Percentiles rank a stretch among this genome's conserved stretches.
Conservation (phyloP, 2,888 invertebrate species). For the Brenthis hecate region DNA sequence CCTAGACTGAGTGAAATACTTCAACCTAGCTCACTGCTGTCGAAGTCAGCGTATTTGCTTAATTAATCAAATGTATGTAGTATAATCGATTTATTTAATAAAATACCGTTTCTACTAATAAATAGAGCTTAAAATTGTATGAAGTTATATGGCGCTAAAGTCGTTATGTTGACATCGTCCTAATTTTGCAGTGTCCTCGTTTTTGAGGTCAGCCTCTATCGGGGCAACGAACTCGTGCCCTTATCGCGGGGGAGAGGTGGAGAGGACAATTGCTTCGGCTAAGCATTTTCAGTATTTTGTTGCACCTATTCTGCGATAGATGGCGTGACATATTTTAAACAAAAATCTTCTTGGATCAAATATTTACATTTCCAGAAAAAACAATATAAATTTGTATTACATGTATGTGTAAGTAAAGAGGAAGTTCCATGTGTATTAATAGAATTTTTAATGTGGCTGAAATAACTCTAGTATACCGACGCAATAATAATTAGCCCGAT, state of each 20-base stretch:
- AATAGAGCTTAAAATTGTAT: conserved; percentile 60
- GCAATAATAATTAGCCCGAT: conserved; percentile 46
- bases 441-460: neutral
- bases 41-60: conserved; percentile 81
- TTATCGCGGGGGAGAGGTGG: conserved; percentile 72
- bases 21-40: conserved; percentile 70
- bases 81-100: conserved; percentile 54
- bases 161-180: conserved; percentile 81
- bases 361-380: neutral
- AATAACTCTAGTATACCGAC: neutral
- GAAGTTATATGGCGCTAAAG: conserved; percentile 63
- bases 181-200: conserved; percentile 87
- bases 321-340: conserved; percentile 53
- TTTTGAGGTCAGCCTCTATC: conserved; percentile 86
- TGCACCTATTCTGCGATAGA: conserved; percentile 66
- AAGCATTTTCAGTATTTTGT: conserved; percentile 46
- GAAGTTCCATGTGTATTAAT: neutral
- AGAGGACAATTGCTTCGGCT: conserved; percentile 53
- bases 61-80: conserved; percentile 82
- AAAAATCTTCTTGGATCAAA: neutral
- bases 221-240: conserved; percentile 83
- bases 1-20: conserved; percentile 70
- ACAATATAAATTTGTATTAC: neutral
- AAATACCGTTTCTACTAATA: conserved; percentile 47
- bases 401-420: neutral